Evolutionary conservation across 1,140 invertebrate species (phyloP), one percentile per base, ranked within the genome.

Genomic region (Drosophila repletoides): DNA sequence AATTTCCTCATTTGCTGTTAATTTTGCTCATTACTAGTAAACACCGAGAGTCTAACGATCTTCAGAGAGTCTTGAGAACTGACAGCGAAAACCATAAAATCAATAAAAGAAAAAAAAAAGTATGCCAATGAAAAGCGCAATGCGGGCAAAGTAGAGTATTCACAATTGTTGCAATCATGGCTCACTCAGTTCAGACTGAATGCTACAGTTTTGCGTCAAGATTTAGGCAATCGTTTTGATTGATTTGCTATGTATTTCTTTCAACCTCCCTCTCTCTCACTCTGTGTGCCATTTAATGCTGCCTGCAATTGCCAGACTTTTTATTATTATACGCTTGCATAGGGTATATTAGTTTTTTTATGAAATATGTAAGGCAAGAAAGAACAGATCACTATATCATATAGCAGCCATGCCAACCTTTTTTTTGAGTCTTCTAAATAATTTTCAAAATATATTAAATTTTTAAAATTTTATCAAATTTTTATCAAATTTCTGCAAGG

Each of bases 61-160:
- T 52, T 52, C 60, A 28, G 33, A 2, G 5, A 10, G 5, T 36
- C 55, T 71, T 71, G 69, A 83, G 83, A 83, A 70, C 56, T 40
- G 48, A 28, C 70, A 38, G 10, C 33, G 51, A 64, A 64, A 64
- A 52, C 41, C 29, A 21, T 5, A 46, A n/a, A 28, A 7, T 46
- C 4, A 19, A 1, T 22, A 33, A 38, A 52, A 51, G 49, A 24
- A 12, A 53, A 24, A 40, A 61, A 68, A 84, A 77, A 77, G 73
- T 74, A 34, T 74, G 77, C 73, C 77, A 77, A 77, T 61, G 76
- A 83, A 83, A 83, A 83, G 71, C 68, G 71, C 51, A 64, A 52
- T 3, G 1, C 21, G 36, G 36, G 7, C 15, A 19, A 21, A 21
- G n/a, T 3, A 19, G 10, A 19, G 7, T 21, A 2, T 5, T 3